Evolutionary conservation across 2,888 invertebrate genomes (phyloP).

Genomic region (Mycogona germanica): DNA sequence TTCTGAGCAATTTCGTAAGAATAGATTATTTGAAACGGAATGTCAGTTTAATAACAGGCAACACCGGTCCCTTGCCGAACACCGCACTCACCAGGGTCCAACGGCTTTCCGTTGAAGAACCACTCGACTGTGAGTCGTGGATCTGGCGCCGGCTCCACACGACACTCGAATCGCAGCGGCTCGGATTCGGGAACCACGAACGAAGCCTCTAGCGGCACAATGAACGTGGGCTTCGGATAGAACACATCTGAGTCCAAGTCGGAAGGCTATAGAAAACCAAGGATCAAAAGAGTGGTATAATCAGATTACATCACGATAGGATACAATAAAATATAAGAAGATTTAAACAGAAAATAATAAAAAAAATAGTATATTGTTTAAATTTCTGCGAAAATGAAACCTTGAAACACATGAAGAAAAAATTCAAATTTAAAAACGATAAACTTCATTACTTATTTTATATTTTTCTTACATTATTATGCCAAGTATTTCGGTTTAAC

Average conservation of each 20-base stretch:
- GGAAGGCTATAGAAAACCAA: no score
- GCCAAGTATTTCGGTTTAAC: no score
- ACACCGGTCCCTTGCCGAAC: not conserved
- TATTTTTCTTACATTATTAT: no score
- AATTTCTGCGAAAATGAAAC: no score
- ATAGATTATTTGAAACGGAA: not conserved
- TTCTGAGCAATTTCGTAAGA: not conserved
- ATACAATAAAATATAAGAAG: no score
- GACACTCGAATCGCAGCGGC: slow-evolving; percentile 81
- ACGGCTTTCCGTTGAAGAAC: slow-evolving; percentile 82
- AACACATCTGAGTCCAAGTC: slow-evolving; percentile 51
- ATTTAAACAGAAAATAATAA: no score
- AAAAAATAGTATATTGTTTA: no score
- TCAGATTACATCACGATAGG: no score
- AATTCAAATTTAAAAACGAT: no score
- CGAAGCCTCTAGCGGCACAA: slow-evolving; percentile 64
- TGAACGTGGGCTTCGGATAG: slow-evolving; percentile 76
- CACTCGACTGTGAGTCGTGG: slow-evolving; percentile 82
- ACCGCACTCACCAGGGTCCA: slow-evolving; percentile 54
- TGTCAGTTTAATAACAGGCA: not conserved
- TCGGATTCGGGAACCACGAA: slow-evolving; percentile 69
- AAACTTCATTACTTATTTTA: no score
- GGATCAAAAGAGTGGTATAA: no score
- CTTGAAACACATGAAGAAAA: no score
- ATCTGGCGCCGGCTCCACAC: slow-evolving; percentile 87